Percentiles rank a stretch among this genome's conserved stretches.
Evolutionary conservation across 2,888 invertebrate species (phyloP).

Genomic region (Apamea monoglypha): DNA sequence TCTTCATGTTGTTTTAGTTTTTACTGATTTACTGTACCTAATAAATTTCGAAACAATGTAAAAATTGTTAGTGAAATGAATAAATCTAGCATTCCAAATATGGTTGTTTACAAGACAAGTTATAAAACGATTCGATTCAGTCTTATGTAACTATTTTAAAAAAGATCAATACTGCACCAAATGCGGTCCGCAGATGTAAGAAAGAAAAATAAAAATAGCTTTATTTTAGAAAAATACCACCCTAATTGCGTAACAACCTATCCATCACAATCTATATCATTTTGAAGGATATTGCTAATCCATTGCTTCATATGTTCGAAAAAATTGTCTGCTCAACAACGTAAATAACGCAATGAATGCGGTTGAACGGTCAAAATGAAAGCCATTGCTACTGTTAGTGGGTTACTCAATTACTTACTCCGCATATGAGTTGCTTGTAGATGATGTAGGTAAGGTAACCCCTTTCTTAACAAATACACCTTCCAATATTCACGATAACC

Average conservation of each 20-base stretch:
- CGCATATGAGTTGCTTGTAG: background rate
- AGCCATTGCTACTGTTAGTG: background rate
- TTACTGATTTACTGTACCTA: background rate
- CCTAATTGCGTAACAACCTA: no score
- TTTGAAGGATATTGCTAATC: no score
- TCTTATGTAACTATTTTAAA: background rate
- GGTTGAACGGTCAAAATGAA: background rate
- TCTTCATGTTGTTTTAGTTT: background rate
- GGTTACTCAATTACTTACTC: background rate
- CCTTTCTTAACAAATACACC: background rate
- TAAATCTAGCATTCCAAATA: background rate
- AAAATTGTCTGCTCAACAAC: background rate
- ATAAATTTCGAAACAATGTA: background rate
- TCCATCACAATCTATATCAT: no score
- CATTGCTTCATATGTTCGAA: no score
- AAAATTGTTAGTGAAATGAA: background rate
- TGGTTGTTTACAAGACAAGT: background rate
- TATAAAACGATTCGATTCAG: background rate
- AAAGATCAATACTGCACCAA: background rate
- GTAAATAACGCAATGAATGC: background rate
- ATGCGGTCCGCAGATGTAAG: no score
- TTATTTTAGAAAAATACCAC: no score
- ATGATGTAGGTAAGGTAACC: background rate
- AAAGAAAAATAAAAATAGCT: no score
- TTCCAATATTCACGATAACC: conserved; percentile 11